These are phyloP conservation scores for Oryzias woworae DNA, from an alignment of 2,113 vertebrate genomes.

Conservation along the genomic window DNA sequence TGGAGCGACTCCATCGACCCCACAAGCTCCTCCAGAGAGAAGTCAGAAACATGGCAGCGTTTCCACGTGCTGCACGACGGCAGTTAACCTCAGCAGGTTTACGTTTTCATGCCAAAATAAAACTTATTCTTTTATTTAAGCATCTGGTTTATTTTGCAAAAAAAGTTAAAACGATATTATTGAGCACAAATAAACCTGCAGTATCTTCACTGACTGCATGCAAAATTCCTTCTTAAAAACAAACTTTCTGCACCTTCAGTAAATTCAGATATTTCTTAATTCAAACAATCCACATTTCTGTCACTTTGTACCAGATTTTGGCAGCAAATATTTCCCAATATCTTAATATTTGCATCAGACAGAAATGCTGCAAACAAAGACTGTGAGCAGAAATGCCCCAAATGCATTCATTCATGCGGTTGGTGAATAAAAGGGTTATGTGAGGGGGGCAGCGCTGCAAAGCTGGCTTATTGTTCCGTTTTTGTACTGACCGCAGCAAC, in stretches of 20 bases:
- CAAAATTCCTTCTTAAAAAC: too few relatives aligned
- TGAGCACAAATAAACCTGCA: too few relatives aligned
- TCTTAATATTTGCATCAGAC: constrained; percentile 16
- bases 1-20: constrained; percentile 35
- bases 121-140: neutral
- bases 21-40: neutral
- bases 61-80: too few relatives aligned
- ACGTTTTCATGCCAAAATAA: neutral
- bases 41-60: too few relatives aligned
- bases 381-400: constrained; percentile 25
- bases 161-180: neutral
- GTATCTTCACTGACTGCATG: too few relatives aligned
- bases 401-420: constrained; percentile 50
- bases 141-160: neutral
- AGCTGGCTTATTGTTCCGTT: constrained; percentile 57
- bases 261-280: too few relatives aligned
- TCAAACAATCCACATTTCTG: too few relatives aligned
- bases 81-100: neutral
- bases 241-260: too few relatives aligned
- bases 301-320: too few relatives aligned
- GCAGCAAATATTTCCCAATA: too few relatives aligned
- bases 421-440: constrained; percentile 37
- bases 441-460: constrained; percentile 17
- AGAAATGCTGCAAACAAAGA: constrained; percentile 14
- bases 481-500: constrained; percentile 34